phyloP scores from a whole-genome alignment of 2,113 vertebrate genomes.

The Thunnus thynnus region DNA sequence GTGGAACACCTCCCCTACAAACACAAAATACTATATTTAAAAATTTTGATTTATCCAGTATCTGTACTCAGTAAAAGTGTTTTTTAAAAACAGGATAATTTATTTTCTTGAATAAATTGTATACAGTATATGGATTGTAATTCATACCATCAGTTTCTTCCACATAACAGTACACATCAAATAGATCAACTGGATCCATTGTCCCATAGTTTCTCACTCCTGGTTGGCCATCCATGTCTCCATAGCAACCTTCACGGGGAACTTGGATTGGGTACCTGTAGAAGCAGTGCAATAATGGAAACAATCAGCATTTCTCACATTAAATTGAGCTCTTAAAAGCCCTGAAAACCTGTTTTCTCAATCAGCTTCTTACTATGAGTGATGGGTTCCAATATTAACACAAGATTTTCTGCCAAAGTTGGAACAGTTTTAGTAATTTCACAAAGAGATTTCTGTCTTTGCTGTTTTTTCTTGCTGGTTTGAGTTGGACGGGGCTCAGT shows the following conservation, averaged over 20 bases:
- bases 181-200: constrained; percentile 88
- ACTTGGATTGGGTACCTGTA: constrained; percentile 93
- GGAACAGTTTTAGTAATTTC: too few species aligned
- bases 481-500: too few species aligned
- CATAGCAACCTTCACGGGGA: constrained; percentile 92
- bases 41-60: not conserved
- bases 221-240: constrained; percentile 94
- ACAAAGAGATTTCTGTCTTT: too few species aligned
- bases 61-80: not conserved
- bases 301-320: not conserved
- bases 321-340: not conserved
- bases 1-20: constrained; percentile 90
- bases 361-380: too few species aligned
- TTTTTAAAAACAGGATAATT: not conserved
- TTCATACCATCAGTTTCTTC: constrained; percentile 90
- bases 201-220: constrained; percentile 94
- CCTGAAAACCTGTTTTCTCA: too few species aligned
- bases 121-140: not conserved
- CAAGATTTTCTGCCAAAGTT: too few species aligned
- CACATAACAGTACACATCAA: constrained; percentile 95
- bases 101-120: not conserved
- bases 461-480: too few species aligned
- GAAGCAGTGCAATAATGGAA: not conserved
- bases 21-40: constrained; percentile 15
- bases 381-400: too few species aligned